Conservation (phyloP, 1,140 invertebrate genomes). For the Bombyx mori region ASM3026992v2 NC_085119.1:2440501-2441000, state of each 20-base stretch:
- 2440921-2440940: background rate
- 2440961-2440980: slow-evolving; percentile 1
- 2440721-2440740: background rate
- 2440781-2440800: background rate
- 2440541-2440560: too few relatives aligned
- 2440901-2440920: background rate
- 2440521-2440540: slow-evolving; percentile 1
- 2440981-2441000: background rate
- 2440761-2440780: background rate
- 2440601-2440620: background rate
- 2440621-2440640: background rate
- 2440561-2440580: too few relatives aligned
- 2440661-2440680: background rate
- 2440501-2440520: background rate
- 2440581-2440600: too few relatives aligned
- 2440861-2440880: background rate
- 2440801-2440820: background rate
- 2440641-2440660: background rate
- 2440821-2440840: background rate
- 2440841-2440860: background rate
- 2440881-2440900: background rate
- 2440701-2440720: background rate
- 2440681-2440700: background rate
- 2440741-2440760: background rate
- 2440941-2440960: background rate